A percentile compares a stretch with the other conserved stretches of the same genome.
These are phyloP conservation scores for Meiosimyza platycephala DNA, from an alignment of 2,888 invertebrate species.

Conservation along the genomic window DNA sequence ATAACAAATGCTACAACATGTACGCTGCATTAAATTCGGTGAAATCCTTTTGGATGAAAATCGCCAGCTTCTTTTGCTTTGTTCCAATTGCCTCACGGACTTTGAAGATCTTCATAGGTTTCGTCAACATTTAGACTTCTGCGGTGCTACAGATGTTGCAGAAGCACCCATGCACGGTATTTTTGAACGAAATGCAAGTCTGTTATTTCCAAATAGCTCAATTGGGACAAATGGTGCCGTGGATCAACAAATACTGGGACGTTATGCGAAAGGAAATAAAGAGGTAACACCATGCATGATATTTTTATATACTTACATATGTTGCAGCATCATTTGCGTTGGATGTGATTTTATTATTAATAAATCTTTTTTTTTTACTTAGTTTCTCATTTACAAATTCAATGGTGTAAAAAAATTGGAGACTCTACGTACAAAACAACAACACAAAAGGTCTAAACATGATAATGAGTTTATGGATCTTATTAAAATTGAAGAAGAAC, in stretches of 20 bases:
- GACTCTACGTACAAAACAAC: not conserved
- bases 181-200: conserved; percentile 8
- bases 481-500: conserved; percentile 53
- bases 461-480: conserved; percentile 50
- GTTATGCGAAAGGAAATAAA: conserved; percentile 19
- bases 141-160: conserved; percentile 32
- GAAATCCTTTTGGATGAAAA: conserved; percentile 56
- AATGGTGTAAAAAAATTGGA: conserved; percentile 48
- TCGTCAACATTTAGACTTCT: conserved; percentile 51
- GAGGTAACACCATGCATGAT: not conserved
- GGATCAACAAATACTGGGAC: conserved; percentile 38
- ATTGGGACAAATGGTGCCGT: conserved; percentile 44
- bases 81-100: conserved; percentile 53
- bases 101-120: conserved; percentile 49
- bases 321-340: no score
- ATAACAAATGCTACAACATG: conserved; percentile 43
- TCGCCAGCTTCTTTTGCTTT: conserved; percentile 50
- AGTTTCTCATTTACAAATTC: conserved; percentile 56
- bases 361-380: not conserved
- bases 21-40: conserved; percentile 53
- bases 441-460: not conserved
- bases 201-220: conserved; percentile 1
- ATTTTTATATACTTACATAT: no score
- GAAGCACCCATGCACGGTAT: conserved; percentile 10
- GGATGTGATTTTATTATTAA: no score